phyloP scores from a whole-genome alignment of 2,113 vertebrate species.

The Puntigrus tetrazona region DNA sequence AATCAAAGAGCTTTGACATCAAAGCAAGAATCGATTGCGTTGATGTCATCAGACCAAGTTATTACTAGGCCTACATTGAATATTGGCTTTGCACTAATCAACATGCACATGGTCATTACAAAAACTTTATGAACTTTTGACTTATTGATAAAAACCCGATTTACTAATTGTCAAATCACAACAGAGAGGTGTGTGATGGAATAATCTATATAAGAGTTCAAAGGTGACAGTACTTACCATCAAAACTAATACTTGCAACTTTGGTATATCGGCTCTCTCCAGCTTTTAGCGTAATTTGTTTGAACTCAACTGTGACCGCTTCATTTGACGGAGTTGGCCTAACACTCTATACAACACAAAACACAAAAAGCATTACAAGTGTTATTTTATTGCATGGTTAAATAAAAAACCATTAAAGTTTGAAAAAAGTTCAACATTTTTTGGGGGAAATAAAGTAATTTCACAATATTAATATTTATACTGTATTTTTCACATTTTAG shows the following conservation, averaged over 20 bases:
- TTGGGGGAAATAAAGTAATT: not conserved
- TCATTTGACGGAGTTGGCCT: conserved; percentile 95
- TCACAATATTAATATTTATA: not conserved
- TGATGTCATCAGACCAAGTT: not conserved
- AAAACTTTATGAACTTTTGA: not conserved
- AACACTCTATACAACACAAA: conserved; percentile 82
- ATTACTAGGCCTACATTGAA: not conserved
- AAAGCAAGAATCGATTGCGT: not conserved
- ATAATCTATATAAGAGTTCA: not conserved
- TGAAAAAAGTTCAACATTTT: not conserved
- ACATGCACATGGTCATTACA: not conserved
- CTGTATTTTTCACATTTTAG: not conserved
- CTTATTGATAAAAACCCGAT: not conserved
- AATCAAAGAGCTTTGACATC: not conserved
- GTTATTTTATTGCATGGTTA: not conserved
- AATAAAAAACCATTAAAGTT: not conserved
- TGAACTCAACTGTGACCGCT: conserved; percentile 92
- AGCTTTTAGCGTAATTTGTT: conserved; percentile 93
- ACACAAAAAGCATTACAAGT: not conserved
- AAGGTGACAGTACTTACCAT: conserved; percentile 79
- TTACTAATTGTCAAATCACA: not conserved
- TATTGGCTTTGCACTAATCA: not conserved
- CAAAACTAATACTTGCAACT: conserved; percentile 98
- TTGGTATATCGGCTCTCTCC: conserved; percentile 97
- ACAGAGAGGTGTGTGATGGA: not conserved